Percentiles rank a stretch among this genome's conserved stretches.
phyloP scores from a whole-genome alignment of 92 coral and sea anemone species.

The Bergia sp. region DNA sequence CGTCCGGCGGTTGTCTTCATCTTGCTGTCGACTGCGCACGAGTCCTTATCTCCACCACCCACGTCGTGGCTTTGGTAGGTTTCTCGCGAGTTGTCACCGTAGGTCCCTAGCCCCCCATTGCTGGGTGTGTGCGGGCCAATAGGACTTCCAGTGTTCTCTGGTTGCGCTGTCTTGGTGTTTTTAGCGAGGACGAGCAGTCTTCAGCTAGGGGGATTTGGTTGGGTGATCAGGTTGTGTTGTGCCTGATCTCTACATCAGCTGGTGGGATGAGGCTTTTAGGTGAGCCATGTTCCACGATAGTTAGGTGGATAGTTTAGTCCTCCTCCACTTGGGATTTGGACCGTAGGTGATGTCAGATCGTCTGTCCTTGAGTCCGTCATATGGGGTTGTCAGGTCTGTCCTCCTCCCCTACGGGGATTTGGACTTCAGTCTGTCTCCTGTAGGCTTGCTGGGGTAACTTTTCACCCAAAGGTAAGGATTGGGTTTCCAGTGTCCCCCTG shows the following conservation, averaged over 20 bases:
- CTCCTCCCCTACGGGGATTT: not conserved
- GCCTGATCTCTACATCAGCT: constrained; percentile 5
- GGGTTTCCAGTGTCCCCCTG: constrained; percentile 1
- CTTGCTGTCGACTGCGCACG: constrained; percentile 1
- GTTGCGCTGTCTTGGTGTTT: not conserved
- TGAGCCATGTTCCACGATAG: not conserved
- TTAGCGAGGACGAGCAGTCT: not conserved
- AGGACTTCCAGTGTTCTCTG: not conserved
- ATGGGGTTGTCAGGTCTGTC: not conserved
- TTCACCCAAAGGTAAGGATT: too few relatives aligned
- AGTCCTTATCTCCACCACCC: too few relatives aligned
- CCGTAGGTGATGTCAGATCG: not conserved
- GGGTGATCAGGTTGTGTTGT: not conserved
- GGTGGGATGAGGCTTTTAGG: not conserved
- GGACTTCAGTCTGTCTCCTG: not conserved
- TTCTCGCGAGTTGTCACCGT: too few relatives aligned
- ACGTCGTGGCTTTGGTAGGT: not conserved
- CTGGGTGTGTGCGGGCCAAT: constrained; percentile 7
- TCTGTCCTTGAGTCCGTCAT: not conserved
- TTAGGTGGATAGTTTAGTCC: not conserved
- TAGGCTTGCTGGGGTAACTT: not conserved
- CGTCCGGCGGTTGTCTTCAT: not conserved
- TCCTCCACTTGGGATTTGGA: not conserved
- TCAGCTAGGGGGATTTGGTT: not conserved
- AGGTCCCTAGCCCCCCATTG: too few relatives aligned